Conservation (phyloP, 2,113 vertebrate genomes). For the Hydropotes inermis region DNA sequence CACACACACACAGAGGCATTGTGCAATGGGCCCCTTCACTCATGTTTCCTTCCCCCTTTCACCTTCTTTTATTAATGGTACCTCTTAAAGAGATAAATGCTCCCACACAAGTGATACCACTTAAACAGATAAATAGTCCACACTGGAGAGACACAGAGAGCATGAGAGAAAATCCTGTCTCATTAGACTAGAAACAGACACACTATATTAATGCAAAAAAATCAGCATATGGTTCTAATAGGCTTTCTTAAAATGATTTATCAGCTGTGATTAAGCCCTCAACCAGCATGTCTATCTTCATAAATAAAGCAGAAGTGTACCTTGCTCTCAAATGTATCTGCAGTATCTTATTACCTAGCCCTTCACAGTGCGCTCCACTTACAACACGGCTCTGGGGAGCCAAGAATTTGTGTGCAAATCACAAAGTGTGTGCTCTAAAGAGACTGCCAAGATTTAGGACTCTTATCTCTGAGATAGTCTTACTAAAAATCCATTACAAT, state of each 20-base stretch:
- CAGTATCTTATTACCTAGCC: constrained; percentile 82
- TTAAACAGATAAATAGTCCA: constrained; percentile 82
- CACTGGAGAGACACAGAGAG: constrained; percentile 56
- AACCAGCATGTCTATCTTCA: constrained; percentile 85
- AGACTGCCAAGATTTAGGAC: constrained; percentile 79
- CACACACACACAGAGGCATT: fast-evolving
- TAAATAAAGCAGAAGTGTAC: constrained; percentile 88
- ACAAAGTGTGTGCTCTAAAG: constrained; percentile 62
- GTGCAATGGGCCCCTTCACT: not conserved
- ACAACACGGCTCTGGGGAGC: constrained; percentile 73
- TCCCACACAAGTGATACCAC: constrained; percentile 75
- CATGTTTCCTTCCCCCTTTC: constrained; percentile 19
- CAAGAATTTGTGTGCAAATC: constrained; percentile 75
- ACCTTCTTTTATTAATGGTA: constrained; percentile 72
- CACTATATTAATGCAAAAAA: constrained; percentile 79
- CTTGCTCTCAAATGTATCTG: constrained; percentile 84
- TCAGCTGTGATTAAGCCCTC: constrained; percentile 87
- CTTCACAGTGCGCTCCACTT: constrained; percentile 69
- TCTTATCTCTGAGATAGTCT: constrained; percentile 79
- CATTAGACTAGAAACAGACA: constrained; percentile 84
- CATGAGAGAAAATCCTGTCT: constrained; percentile 63
- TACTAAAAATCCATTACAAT: constrained; percentile 78
- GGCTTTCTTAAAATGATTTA: constrained; percentile 86
- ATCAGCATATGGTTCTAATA: constrained; percentile 89
- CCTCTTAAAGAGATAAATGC: constrained; percentile 70